Evolutionary conservation across 2,797 vertebrate genomes (phyloP).

Genomic region (Margarornis squamiger): DNA sequence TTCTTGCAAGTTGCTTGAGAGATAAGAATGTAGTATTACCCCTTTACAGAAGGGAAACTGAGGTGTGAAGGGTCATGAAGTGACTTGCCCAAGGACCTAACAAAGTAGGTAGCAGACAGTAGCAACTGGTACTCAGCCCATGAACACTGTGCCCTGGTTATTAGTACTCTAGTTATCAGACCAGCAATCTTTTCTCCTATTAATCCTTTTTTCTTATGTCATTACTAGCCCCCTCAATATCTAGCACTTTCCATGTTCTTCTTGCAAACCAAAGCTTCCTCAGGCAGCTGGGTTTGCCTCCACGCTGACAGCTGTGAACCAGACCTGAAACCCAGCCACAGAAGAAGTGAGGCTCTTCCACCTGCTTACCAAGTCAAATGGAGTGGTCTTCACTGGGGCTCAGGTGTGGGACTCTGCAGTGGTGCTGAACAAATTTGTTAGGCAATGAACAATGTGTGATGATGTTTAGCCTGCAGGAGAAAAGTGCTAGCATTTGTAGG

Average conservation of each 20-base stretch:
- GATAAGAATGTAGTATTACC: background rate
- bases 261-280: background rate
- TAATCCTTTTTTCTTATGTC: background rate
- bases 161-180: background rate
- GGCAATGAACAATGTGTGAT: background rate
- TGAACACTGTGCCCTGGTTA: background rate
- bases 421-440: background rate
- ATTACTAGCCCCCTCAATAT: background rate
- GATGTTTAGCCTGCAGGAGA: background rate
- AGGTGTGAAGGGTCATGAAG: background rate
- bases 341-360: background rate
- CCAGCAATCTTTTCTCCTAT: background rate
- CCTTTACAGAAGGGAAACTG: background rate
- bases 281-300: background rate
- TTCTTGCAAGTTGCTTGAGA: background rate
- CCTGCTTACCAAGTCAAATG: accelerated
- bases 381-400: background rate
- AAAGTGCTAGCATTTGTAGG: background rate
- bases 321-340: background rate
- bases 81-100: background rate
- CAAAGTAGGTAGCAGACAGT: background rate
- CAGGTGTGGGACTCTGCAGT: background rate
- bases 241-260: background rate
- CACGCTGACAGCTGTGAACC: accelerated
- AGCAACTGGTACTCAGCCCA: background rate